Evolutionary conservation across 2,113 vertebrate genomes (phyloP).

Genomic region (Aptenodytes patagonicus): DNA sequence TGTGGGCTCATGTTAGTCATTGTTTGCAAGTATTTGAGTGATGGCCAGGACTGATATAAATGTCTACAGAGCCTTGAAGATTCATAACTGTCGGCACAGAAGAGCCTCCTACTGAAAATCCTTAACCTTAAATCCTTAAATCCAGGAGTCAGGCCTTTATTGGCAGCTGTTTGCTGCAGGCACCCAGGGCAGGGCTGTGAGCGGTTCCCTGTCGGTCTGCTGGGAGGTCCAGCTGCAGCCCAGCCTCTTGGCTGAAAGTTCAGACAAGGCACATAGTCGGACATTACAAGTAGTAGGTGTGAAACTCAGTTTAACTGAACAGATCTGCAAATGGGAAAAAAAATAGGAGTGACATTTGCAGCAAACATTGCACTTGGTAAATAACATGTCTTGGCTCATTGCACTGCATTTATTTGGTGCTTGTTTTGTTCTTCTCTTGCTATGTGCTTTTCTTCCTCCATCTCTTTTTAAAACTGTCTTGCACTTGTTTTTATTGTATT

Average conservation of each 20-base stretch:
- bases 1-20: slow-evolving; percentile 40
- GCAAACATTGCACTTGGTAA: fast-evolving
- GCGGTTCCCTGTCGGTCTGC: not conserved
- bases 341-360: not conserved
- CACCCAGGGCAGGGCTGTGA: not conserved
- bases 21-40: slow-evolving; percentile 35
- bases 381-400: not conserved
- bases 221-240: not conserved
- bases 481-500: not conserved
- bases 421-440: not conserved
- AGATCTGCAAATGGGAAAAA: not conserved
- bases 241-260: not conserved
- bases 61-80: not conserved
- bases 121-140: not conserved
- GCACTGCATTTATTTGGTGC: not conserved
- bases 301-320: not conserved
- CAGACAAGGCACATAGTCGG: not conserved
- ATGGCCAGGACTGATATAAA: slow-evolving; percentile 43
- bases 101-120: slow-evolving; percentile 27
- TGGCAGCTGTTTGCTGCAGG: not conserved
- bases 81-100: not conserved
- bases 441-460: not conserved
- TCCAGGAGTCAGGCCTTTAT: not conserved
- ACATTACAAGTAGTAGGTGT: not conserved
- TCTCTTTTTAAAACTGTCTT: not conserved